Evolutionary conservation across 2,888 invertebrate species (phyloP).

Genomic region (Xestia rhomboidea): DNA sequence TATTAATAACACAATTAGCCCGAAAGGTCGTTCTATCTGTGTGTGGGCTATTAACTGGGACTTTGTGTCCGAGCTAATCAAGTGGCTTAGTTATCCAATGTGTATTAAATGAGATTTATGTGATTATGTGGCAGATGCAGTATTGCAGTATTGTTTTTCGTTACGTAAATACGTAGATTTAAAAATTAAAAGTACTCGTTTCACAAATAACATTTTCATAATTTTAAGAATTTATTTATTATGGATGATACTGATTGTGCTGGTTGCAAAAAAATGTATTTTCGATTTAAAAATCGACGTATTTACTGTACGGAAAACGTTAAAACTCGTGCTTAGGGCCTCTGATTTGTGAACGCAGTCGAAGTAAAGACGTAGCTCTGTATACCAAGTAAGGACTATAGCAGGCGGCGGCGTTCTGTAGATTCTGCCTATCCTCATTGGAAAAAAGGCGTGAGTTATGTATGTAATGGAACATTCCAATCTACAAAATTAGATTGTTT

Average conservation of each 20-base stretch:
- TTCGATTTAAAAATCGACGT: no score
- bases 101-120: constrained; percentile 20
- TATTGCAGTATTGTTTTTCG: no score
- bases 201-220: no score
- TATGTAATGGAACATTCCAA: background rate
- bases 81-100: constrained; percentile 20
- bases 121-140: background rate
- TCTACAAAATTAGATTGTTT: background rate
- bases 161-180: no score
- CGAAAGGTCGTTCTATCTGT: constrained; percentile 41
- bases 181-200: no score
- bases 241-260: no score
- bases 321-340: no score
- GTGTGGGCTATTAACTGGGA: constrained; percentile 18
- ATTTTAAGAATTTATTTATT: no score
- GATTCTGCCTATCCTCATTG: background rate
- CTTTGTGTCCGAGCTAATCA: constrained; percentile 21
- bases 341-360: background rate
- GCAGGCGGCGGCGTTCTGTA: background rate
- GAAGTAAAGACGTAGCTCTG: background rate
- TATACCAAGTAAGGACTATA: background rate
- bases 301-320: no score
- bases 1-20: constrained; percentile 28
- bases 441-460: background rate
- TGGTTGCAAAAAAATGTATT: no score